phyloP scores from a whole-genome alignment of 1,140 invertebrate species.

The Calliopsis andreniformis region DNA sequence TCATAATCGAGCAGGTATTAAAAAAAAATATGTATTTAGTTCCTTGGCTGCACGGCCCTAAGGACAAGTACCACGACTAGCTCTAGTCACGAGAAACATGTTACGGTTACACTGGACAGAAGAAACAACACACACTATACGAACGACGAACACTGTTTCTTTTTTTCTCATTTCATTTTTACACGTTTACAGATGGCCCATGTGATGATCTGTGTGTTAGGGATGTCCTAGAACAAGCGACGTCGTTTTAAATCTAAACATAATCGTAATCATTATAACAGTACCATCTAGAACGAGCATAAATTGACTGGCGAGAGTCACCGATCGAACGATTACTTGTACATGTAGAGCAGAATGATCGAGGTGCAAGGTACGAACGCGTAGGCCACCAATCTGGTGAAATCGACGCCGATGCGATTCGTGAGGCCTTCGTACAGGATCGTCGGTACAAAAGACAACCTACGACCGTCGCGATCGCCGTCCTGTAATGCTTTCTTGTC shows the following conservation, averaged over 20 bases:
- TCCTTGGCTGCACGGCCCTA: background rate
- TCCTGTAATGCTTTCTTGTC: slow-evolving; percentile 49
- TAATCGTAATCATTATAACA: slow-evolving; percentile 35
- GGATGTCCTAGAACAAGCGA: slow-evolving; percentile 45
- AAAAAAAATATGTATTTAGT: too few species aligned
- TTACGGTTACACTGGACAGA: slow-evolving; percentile 46
- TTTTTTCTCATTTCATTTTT: slow-evolving; percentile 6
- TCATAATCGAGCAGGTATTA: too few species aligned
- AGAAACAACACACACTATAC: slow-evolving; percentile 48
- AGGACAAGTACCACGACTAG: slow-evolving; percentile 6
- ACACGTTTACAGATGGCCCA: slow-evolving; percentile 32
- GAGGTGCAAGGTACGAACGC: slow-evolving; percentile 74
- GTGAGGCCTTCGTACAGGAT: slow-evolving; percentile 69
- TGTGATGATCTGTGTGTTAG: slow-evolving; percentile 46
- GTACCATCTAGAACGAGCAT: too few species aligned
- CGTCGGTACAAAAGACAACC: slow-evolving; percentile 71
- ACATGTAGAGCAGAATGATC: slow-evolving; percentile 66
- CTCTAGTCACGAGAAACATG: slow-evolving; percentile 39
- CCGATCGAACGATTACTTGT: slow-evolving; percentile 50
- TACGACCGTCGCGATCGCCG: slow-evolving; percentile 57
- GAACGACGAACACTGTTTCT: slow-evolving; percentile 35
- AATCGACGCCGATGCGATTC: slow-evolving; percentile 68
- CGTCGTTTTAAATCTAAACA: slow-evolving; percentile 26
- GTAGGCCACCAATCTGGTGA: slow-evolving; percentile 72
- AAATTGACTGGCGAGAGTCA: too few species aligned